These are phyloP conservation scores for Alethe diademata DNA, from an alignment of 2,113 vertebrate genomes.

Conservation along the genomic window DNA sequence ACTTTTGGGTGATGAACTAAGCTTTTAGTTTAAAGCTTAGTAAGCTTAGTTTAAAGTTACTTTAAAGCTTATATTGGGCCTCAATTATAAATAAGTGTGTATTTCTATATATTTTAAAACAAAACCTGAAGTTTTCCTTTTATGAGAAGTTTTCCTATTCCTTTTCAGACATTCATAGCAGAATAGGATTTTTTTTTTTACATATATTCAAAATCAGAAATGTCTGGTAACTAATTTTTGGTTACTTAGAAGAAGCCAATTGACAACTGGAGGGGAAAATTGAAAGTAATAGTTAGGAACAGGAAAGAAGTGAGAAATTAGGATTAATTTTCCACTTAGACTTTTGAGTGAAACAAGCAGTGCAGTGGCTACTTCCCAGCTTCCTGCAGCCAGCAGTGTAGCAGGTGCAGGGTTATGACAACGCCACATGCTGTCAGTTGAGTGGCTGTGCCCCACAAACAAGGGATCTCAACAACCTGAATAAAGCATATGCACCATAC, in stretches of 20 bases:
- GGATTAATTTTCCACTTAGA: background rate
- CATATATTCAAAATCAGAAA: background rate
- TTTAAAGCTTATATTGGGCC: background rate
- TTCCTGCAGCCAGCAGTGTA: background rate
- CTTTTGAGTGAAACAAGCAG: background rate
- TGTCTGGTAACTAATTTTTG: background rate
- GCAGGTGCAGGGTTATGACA: background rate
- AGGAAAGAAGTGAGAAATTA: background rate
- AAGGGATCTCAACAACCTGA: background rate
- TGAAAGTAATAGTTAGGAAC: background rate
- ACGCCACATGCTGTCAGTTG: background rate
- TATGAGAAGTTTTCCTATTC: background rate
- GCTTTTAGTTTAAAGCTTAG: background rate
- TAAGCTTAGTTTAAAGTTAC: background rate
- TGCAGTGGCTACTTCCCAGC: background rate
- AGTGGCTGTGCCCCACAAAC: background rate
- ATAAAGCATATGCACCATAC: background rate
- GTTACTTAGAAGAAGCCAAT: background rate
- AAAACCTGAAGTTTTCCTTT: background rate
- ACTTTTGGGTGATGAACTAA: background rate
- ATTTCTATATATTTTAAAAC: background rate
- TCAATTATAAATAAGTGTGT: background rate
- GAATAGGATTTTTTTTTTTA: background rate
- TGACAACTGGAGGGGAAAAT: background rate
- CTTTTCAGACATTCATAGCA: background rate